Evolutionary conservation across 1,140 invertebrate genomes (phyloP).

Genomic region (Drosophila simulans): DNA sequence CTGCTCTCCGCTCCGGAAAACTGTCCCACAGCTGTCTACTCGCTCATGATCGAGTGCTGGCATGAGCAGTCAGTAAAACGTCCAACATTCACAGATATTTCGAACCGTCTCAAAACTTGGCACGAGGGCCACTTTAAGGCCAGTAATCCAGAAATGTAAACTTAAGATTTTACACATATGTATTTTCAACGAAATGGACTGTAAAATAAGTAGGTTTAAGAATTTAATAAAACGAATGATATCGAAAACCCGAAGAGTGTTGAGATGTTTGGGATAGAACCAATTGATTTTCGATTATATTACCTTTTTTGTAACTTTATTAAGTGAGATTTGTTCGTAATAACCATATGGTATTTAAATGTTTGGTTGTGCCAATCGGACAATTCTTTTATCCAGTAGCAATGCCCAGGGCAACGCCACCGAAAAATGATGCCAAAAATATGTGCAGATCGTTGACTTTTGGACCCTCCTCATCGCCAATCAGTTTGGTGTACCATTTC

Average conservation of each 20-base stretch:
- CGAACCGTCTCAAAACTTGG: constrained; percentile 90
- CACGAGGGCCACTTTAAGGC: constrained; percentile 86
- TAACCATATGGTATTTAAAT: constrained; percentile 43
- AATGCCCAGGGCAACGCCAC: constrained; percentile 89
- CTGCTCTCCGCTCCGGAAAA: constrained; percentile 96
- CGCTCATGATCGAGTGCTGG: constrained; percentile 99
- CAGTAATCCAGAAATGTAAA: constrained; percentile 32
- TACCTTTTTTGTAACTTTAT: constrained; percentile 17
- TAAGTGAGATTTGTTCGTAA: constrained; percentile 39
- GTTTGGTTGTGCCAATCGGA: constrained; percentile 8
- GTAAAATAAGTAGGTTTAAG: constrained; percentile 36
- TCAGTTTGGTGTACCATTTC: constrained; percentile 89
- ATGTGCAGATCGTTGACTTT: constrained; percentile 90
- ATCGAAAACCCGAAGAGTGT: background rate
- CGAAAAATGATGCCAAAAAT: constrained; percentile 90
- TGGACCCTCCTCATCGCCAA: constrained; percentile 87
- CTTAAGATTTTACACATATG: constrained; percentile 19
- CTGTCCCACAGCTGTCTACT: constrained; percentile 95
- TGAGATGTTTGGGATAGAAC: background rate
- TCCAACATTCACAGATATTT: constrained; percentile 95
- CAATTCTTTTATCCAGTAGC: constrained; percentile 67
- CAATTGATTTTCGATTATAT: background rate
- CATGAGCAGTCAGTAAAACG: constrained; percentile 95
- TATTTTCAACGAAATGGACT: constrained; percentile 44
- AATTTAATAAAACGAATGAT: constrained; percentile 18